A percentile compares a stretch with the other conserved stretches of the same genome.
phyloP scores from a whole-genome alignment of 2,888 invertebrate species.

The Drosophila multiciliata region DNA sequence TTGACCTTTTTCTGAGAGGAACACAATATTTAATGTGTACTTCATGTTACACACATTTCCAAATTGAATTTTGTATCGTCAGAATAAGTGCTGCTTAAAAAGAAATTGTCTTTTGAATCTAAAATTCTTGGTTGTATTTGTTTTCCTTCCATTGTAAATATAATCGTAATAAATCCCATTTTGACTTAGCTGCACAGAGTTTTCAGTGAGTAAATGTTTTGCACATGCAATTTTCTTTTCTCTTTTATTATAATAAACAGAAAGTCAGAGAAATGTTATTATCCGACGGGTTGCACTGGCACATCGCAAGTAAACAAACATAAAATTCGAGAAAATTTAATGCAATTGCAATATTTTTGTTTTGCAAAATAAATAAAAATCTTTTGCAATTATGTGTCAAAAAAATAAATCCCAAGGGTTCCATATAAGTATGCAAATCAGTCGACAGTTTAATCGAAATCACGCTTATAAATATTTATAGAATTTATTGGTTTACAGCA shows the following conservation, averaged over 20 bases:
- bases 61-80: conserved; percentile 5
- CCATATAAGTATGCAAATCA: background rate
- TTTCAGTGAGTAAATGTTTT: background rate
- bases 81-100: background rate
- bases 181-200: background rate
- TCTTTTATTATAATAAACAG: background rate
- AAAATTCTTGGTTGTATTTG: background rate
- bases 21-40: background rate
- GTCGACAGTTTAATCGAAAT: background rate
- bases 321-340: background rate
- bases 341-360: background rate
- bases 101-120: background rate
- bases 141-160: background rate
- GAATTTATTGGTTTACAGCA: background rate
- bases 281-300: background rate
- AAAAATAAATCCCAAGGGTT: background rate
- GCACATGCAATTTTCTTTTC: background rate
- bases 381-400: background rate
- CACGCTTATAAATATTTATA: too few species aligned
- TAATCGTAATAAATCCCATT: background rate
- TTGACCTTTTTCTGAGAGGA: conserved; percentile 6
- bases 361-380: background rate
- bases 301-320: conserved; percentile 1
- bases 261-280: background rate
- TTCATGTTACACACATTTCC: conserved; percentile 3